Conservation (phyloP, 1,140 invertebrate genomes). For the Spodoptera litura region DNA sequence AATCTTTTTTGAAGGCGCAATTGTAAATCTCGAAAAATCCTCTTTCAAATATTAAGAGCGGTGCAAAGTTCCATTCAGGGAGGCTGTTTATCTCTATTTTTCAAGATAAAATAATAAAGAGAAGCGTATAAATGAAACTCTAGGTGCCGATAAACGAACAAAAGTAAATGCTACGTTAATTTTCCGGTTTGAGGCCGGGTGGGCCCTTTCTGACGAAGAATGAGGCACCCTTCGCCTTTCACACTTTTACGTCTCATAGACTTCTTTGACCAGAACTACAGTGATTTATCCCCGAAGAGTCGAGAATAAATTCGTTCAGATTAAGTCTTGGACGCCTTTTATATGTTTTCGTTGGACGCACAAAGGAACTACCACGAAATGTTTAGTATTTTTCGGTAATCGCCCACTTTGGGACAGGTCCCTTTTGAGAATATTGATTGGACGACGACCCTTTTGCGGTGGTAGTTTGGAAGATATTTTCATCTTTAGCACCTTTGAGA, state of each 20-base stretch:
- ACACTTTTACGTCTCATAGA: conserved; percentile 53
- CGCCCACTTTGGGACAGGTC: conserved; percentile 4
- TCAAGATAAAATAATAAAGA: conserved; percentile 53
- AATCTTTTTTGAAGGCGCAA: conserved; percentile 36
- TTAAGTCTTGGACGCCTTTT: conserved; percentile 46
- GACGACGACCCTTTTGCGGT: conserved; percentile 11
- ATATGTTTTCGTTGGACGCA: conserved; percentile 40
- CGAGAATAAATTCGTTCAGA: conserved; percentile 49
- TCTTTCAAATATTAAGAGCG: conserved; percentile 28
- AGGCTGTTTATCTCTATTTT: conserved; percentile 47
- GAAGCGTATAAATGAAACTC: conserved; percentile 44
- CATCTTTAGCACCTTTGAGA: neutral
- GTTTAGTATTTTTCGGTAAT: conserved; percentile 42
- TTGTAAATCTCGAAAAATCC: conserved; percentile 41
- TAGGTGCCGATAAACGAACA: conserved; percentile 52
- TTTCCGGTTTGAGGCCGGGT: conserved; percentile 49
- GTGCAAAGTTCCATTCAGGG: conserved; percentile 17
- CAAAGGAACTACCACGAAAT: conserved; percentile 40
- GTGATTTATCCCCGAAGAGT: conserved; percentile 50
- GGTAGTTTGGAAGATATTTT: conserved; percentile 1
- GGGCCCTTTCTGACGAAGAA: conserved; percentile 47
- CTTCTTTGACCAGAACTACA: conserved; percentile 50
- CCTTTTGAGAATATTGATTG: conserved; percentile 20
- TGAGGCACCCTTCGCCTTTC: conserved; percentile 48
- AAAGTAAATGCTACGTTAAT: conserved; percentile 50